A percentile compares a stretch with the other conserved stretches of the same genome.
phyloP scores from a whole-genome alignment of 1,140 invertebrate species.

The Fopius arisanus region DNA sequence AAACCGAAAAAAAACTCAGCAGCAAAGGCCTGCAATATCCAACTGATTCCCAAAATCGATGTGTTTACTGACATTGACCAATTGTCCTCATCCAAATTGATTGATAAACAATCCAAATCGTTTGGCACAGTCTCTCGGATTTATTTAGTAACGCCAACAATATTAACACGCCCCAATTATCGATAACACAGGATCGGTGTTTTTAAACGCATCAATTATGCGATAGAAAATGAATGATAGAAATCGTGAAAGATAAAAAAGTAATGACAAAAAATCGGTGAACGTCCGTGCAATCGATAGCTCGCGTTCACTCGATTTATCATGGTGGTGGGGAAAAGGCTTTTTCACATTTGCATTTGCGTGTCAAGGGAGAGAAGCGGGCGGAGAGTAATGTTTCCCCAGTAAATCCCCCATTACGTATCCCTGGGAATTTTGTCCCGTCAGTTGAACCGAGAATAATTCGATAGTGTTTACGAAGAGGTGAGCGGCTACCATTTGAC shows the following conservation, averaged over 20 bases:
- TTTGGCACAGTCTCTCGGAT: background rate
- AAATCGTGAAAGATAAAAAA: background rate
- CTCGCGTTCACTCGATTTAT: background rate
- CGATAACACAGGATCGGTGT: background rate
- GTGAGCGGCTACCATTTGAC: background rate
- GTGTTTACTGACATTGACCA: too few relatives aligned
- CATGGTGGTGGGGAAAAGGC: constrained; percentile 34
- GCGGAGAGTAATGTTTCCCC: background rate
- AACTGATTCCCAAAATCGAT: too few relatives aligned
- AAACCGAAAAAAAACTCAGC: too few relatives aligned
- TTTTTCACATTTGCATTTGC: constrained; percentile 51
- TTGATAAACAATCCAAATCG: too few relatives aligned
- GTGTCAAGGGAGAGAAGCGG: constrained; percentile 20
- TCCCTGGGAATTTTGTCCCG: background rate
- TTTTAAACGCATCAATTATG: background rate
- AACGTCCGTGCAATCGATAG: background rate
- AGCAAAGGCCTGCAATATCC: too few relatives aligned
- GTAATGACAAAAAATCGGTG: background rate
- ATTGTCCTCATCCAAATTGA: too few relatives aligned
- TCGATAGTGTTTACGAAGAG: constrained; percentile 6
- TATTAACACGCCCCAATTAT: background rate
- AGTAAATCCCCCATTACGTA: constrained; percentile 3
- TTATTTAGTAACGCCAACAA: background rate
- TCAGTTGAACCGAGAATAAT: background rate
- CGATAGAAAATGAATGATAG: background rate